Evolutionary conservation across 1,140 invertebrate species (phyloP), one percentile per base, ranked within the genome.

Genomic region (Hirudo medicinalis): DNA sequence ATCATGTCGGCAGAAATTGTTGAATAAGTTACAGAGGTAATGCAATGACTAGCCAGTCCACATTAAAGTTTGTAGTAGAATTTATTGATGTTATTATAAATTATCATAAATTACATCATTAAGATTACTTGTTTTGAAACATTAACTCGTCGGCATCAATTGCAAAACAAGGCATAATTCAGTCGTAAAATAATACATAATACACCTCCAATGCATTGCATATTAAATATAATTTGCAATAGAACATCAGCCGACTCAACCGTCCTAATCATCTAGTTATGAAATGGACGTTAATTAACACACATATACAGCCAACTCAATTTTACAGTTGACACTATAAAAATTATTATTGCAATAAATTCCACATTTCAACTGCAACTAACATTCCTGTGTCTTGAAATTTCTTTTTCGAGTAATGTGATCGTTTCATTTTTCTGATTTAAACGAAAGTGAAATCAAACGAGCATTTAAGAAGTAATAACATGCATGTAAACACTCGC

Each of bases 341-440:
- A 25, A 32, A n/a, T 11, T 3, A 63, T 63, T 22, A 63, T n/a
- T 22, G 29, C 2, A 63, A 63, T 63, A 63, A 63, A 25, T 13
- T 8, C 17, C 2, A 36, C 32, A 36, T 22, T 25, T 22, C 8
- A 25, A 25, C 57, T 8, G 0, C 22, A 63, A n/a, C 57, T 6
- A 63, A 63, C 57, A 63, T 63, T 63, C 19, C 29, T 63, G 29
- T 63, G 29, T n/a, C 57, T 63, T 22, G 57, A 25, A 13, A 63
- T 63, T 32, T 63, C 57, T 32, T 32, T 63, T 32, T 63, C 57
- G 8, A 63, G 29, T n/a, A 9, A 9, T 63, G 57, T 2, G 8
- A 63, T 63, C 19, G 57, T 63, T 8, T 32, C 20, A 11, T 63
- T 32, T 63, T 22, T 63, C 57, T 63, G 57, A 15, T 13, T 19